These are phyloP conservation scores for Elmis aenea DNA, from an alignment of 2,888 invertebrate species.

Conservation along the genomic window DNA sequence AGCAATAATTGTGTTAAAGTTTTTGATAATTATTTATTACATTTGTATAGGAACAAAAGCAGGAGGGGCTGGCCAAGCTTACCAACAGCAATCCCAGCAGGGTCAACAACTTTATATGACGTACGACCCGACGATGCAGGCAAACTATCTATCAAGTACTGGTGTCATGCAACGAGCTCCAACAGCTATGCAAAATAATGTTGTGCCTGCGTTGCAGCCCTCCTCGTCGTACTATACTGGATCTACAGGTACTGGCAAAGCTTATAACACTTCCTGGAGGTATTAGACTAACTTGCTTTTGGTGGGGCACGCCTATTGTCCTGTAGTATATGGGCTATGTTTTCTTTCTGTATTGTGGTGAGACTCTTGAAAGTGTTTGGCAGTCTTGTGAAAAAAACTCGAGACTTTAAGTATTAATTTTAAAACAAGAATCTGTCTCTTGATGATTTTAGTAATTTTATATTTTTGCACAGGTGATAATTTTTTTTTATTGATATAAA, in stretches of 20 bases:
- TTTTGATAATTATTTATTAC: neutral
- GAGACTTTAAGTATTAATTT: no score
- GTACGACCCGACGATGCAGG: slow-evolving; percentile 54
- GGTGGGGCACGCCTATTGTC: slow-evolving; percentile 15
- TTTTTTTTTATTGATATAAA: no score
- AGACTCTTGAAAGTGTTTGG: no score
- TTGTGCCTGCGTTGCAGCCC: slow-evolving; percentile 48
- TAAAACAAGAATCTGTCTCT: no score
- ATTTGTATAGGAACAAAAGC: slow-evolving; percentile 48
- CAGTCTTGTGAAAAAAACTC: no score
- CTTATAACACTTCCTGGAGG: slow-evolving; percentile 31
- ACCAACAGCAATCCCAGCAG: slow-evolving; percentile 52
- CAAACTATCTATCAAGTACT: slow-evolving; percentile 59
- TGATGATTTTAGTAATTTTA: no score
- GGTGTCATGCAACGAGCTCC: slow-evolving; percentile 59
- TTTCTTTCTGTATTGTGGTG: no score
- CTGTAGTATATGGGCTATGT: neutral
- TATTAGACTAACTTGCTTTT: slow-evolving; percentile 25
- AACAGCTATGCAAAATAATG: slow-evolving; percentile 48
- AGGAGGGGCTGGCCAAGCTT: slow-evolving; percentile 53
- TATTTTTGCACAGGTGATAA: no score
- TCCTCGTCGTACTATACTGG: slow-evolving; percentile 52
- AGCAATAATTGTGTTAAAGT: no score
- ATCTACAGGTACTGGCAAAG: slow-evolving; percentile 46
- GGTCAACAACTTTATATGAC: slow-evolving; percentile 55